Percentiles rank a stretch among this genome's conserved stretches.
Conservation (phyloP, 1,140 invertebrate species). For the Halyomorpha halys region DNA sequence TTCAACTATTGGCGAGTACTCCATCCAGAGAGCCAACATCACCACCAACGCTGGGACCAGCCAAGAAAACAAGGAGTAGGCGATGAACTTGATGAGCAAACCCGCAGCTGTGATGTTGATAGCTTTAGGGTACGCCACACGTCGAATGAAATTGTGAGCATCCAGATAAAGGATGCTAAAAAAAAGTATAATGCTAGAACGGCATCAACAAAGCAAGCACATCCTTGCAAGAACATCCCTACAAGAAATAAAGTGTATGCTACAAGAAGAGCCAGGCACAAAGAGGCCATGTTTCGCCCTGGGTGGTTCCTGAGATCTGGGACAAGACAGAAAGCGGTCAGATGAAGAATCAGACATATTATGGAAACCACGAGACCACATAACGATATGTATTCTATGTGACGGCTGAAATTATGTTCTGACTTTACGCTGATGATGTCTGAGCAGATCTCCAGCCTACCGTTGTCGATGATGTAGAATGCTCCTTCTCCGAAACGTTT, state of each 20-base stretch:
- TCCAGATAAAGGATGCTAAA: slow-evolving; percentile 49
- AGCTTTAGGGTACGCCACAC: slow-evolving; percentile 43
- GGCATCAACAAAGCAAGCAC: slow-evolving; percentile 36
- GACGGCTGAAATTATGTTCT: slow-evolving; percentile 37
- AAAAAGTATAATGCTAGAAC: slow-evolving; percentile 43
- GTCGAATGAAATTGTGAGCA: slow-evolving; percentile 48
- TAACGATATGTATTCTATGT: slow-evolving; percentile 40
- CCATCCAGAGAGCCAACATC: slow-evolving; percentile 38
- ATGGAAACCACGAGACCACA: slow-evolving; percentile 40
- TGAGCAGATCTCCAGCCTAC: slow-evolving; percentile 27
- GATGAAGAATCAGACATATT: slow-evolving; percentile 40
- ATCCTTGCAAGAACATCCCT: slow-evolving; percentile 32
- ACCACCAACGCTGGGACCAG: slow-evolving; percentile 41
- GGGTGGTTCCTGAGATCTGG: slow-evolving; percentile 41
- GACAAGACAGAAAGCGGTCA: slow-evolving; percentile 38
- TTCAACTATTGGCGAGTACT: slow-evolving; percentile 37
- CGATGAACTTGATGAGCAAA: slow-evolving; percentile 39
- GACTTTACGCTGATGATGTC: slow-evolving; percentile 33
- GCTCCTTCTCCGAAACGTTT: slow-evolving; percentile 33
- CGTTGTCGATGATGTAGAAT: slow-evolving; percentile 28
- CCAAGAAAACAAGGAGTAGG: slow-evolving; percentile 47
- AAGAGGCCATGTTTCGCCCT: too few relatives aligned
- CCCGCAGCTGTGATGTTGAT: slow-evolving; percentile 41
- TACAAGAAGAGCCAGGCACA: slow-evolving; percentile 38
- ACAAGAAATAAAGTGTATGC: slow-evolving; percentile 41